A percentile compares a stretch with the other conserved stretches of the same genome.
These are phyloP conservation scores for Melanaphis sacchari DNA, from an alignment of 1,140 invertebrate genomes.

Conservation along the genomic window DNA sequence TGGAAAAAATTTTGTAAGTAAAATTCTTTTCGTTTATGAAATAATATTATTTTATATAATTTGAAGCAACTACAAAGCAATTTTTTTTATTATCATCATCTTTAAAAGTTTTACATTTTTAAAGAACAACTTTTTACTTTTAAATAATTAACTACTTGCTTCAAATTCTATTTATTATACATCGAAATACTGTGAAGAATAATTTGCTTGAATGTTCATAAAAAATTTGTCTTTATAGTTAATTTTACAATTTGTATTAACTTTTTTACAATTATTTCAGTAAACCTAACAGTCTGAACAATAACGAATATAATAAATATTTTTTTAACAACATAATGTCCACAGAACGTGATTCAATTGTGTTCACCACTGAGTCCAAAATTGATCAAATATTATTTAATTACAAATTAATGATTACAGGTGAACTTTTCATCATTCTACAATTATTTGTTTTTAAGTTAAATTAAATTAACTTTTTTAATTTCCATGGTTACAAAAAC, in stretches of 20 bases:
- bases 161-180: background rate
- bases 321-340: background rate
- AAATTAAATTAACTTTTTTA: constrained; percentile 18
- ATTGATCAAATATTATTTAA: background rate
- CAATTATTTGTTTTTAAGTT: background rate
- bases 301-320: background rate
- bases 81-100: too few relatives aligned
- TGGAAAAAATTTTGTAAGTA: background rate
- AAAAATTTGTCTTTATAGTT: background rate
- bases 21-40: background rate
- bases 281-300: background rate
- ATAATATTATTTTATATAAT: background rate
- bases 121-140: background rate
- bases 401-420: constrained; percentile 17
- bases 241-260: background rate
- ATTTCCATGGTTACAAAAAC: background rate
- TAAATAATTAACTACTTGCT: background rate
- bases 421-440: background rate
- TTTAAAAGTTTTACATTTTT: background rate
- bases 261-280: background rate
- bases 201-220: background rate
- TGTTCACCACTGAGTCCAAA: background rate
- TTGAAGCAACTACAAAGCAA: background rate
- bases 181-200: background rate
- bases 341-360: background rate